Evolutionary conservation across 2,888 invertebrate genomes (phyloP).

Genomic region (Nomada ferruginata): DNA sequence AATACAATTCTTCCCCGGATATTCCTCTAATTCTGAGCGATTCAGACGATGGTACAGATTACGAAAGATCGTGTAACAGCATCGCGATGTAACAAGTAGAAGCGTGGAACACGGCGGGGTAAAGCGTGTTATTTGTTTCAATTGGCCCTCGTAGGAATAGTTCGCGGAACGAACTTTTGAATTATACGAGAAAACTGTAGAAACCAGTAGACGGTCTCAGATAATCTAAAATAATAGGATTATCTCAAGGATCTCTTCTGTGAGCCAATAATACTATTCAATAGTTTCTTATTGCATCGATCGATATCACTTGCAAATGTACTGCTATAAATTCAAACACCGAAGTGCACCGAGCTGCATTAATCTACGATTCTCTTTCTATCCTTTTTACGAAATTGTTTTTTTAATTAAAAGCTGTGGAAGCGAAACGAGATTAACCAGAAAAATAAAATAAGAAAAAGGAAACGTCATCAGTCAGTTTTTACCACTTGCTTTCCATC

Average conservation of each 20-base stretch:
- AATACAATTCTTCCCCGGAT: background rate
- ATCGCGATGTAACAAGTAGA: background rate
- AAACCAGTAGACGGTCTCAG: background rate
- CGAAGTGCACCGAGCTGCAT: background rate
- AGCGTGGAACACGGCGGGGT: background rate
- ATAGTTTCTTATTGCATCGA: background rate
- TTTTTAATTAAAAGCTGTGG: background rate
- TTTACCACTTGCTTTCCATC: conserved; percentile 30
- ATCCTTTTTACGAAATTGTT: background rate
- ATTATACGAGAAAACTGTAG: background rate
- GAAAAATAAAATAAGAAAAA: background rate
- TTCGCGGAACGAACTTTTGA: background rate
- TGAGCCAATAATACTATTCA: conserved; percentile 1
- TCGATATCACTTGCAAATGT: background rate
- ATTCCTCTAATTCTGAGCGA: too few relatives aligned
- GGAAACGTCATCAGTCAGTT: conserved; percentile 16
- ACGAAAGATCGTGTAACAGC: too few relatives aligned
- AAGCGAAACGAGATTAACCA: conserved; percentile 8
- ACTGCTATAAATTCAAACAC: background rate
- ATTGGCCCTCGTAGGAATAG: background rate
- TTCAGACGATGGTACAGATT: too few relatives aligned
- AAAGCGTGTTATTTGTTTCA: background rate
- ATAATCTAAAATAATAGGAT: conserved; percentile 14
- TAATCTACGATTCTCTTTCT: background rate
- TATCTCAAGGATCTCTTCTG: background rate